These are phyloP conservation scores for Cistogaster globosa DNA, from an alignment of 2,888 invertebrate species.

Conservation along the genomic window DNA sequence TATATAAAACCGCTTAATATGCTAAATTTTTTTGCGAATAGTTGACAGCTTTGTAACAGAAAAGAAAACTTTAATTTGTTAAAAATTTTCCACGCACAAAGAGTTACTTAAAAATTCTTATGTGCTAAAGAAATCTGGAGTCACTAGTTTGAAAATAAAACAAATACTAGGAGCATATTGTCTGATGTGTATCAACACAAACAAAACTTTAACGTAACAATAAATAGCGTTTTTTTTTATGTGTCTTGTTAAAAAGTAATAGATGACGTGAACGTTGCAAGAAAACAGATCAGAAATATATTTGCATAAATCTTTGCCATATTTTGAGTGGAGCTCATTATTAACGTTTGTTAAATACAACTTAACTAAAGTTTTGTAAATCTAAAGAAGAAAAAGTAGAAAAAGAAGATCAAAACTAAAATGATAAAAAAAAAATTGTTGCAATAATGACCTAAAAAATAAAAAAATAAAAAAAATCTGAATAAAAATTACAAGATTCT, in stretches of 20 bases:
- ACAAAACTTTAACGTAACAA: constrained; percentile 9
- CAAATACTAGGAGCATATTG: not conserved
- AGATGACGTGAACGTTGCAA: not conserved
- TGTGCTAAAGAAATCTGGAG: too few species aligned
- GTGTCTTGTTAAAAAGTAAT: not conserved
- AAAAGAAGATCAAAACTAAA: constrained; percentile 36
- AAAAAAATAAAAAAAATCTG: not conserved
- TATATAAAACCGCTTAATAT: too few species aligned
- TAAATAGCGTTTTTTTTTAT: constrained; percentile 14
- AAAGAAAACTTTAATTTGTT: too few species aligned
- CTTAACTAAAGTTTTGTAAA: constrained; percentile 6
- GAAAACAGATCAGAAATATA: constrained; percentile 36
- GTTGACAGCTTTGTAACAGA: too few species aligned
- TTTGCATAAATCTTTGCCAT: constrained; percentile 52
- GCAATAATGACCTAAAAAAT: constrained; percentile 54
- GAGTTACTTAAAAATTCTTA: too few species aligned
- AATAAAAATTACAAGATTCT: constrained; percentile 30
- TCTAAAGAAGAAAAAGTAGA: not conserved
- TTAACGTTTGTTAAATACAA: not conserved
- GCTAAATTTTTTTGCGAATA: too few species aligned
- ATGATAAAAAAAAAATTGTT: constrained; percentile 35
- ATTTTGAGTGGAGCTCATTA: constrained; percentile 1
- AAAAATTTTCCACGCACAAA: too few species aligned
- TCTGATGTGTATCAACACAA: too few species aligned
- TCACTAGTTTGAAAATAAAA: not conserved